These are phyloP conservation scores for Neodontobutis hainanensis DNA, from an alignment of 2,113 vertebrate genomes.

Conservation along the genomic window DNA sequence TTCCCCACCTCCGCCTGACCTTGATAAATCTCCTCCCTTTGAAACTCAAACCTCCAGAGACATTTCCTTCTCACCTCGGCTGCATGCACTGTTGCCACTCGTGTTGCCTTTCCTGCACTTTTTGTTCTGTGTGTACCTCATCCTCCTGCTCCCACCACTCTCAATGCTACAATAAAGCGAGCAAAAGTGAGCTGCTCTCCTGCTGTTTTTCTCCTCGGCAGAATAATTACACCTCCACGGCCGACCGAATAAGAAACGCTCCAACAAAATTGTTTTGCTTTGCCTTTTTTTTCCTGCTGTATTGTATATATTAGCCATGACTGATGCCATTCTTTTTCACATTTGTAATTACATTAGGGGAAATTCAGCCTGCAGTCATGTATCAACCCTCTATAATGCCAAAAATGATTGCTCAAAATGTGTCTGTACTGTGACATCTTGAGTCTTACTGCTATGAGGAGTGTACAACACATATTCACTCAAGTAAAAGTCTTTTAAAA, in stretches of 20 bases:
- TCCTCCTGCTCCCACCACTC: not conserved
- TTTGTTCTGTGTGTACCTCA: not conserved
- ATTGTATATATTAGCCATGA: conserved; percentile 5
- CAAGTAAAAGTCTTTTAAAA: too few relatives aligned
- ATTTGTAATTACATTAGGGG: conserved; percentile 25
- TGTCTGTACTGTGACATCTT: conserved; percentile 24
- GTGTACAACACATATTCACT: too few relatives aligned
- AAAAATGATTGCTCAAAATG: conserved; percentile 18
- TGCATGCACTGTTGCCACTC: conserved; percentile 26
- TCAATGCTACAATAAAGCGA: conserved; percentile 11
- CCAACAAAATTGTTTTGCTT: conserved; percentile 35
- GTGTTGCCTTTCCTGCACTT: conserved; percentile 49
- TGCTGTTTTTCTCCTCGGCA: conserved; percentile 14
- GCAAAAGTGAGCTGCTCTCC: conserved; percentile 19
- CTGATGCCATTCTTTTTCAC: conserved; percentile 21
- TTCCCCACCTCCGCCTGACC: conserved; percentile 61
- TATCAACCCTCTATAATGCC: not conserved
- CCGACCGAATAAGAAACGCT: conserved; percentile 27
- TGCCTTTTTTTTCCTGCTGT: conserved; percentile 5
- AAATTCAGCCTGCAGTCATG: conserved; percentile 28
- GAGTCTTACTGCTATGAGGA: not conserved
- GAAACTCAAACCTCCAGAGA: conserved; percentile 61
- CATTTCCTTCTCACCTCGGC: conserved; percentile 45
- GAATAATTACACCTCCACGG: conserved; percentile 21
- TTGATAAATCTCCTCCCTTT: conserved; percentile 54